Base-by-base conservation (phyloP, 2,113 vertebrate species). In the Trichomycterus rosablanca region DNA sequence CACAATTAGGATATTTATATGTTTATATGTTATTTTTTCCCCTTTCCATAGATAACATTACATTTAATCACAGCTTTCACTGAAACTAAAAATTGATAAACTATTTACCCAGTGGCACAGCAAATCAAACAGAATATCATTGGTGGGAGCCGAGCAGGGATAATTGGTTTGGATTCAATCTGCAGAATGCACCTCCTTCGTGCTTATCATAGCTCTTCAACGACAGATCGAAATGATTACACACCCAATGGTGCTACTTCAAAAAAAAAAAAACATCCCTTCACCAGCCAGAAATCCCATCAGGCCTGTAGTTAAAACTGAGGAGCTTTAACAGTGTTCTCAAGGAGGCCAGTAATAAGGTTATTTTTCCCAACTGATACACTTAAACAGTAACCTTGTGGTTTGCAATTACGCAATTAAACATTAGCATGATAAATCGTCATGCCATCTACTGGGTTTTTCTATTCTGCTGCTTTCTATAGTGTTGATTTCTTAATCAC, bases 351-450 rank as follows among this genome's bases (percentile, higher is more conserved):
- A 22, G 46, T 67, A 63, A 58, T 54, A 59, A 53, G 34, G 20
- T 34, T 22, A 59, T 37, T 18, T 50, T 43, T 42, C 52, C 60
- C 55, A 53, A 26, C 32, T 42, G 64, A 67, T 48, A 54, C 10
- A 34, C 40, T 34, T 59, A 5, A 18, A 39, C 59, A 64, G 11
- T 54, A 54, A 67, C 67, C 67, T 68, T 54, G 48, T 52, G 34
- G 19, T 58, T 26, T 59, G 64, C 48, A 58, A 67, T 72, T 66
- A 46, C 46, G 26, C 20, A 48, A 57, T 71, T 34, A 72, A 71
- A 63, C 5, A 22, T 43, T 54, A 48, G 26, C 22, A 48, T 48
- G 53, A 49, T 63, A 59, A n/a, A 39, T 54, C 35, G 23, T 15
- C 30, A 24, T 50, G 15, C 7, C 24, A 14, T 71, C 51, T 48